phyloP scores from a whole-genome alignment of 2,113 vertebrate genomes.

The Sigmodon hispidus region DNA sequence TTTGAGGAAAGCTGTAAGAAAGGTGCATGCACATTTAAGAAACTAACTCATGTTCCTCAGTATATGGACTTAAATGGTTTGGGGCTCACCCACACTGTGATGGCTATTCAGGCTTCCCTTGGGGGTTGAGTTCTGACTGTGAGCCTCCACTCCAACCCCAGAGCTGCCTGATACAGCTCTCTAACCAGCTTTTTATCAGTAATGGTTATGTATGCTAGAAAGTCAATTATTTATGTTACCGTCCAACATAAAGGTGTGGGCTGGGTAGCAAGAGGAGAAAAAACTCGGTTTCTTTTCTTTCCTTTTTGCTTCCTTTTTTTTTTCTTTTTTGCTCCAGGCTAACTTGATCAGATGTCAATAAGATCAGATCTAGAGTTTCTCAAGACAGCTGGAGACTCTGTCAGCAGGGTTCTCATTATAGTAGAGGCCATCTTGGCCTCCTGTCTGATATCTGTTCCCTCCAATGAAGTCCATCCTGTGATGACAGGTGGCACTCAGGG shows the following conservation, averaged over 20 bases:
- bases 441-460: constrained; percentile 61
- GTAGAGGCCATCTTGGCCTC: constrained; percentile 57
- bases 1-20: constrained; percentile 8
- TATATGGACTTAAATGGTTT: constrained; percentile 29
- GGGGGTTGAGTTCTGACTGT: neutral
- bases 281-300: neutral
- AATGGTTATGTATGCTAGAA: constrained; percentile 28
- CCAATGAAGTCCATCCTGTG: constrained; percentile 65
- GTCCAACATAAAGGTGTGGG: neutral
- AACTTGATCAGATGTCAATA: constrained; percentile 59
- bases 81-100: neutral
- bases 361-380: constrained; percentile 52
- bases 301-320: neutral
- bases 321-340: constrained; percentile 59
- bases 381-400: constrained; percentile 62
- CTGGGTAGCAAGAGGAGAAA: neutral
- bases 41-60: constrained; percentile 63
- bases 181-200: neutral
- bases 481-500: constrained; percentile 68
- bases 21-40: constrained; percentile 52
- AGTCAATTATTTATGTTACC: constrained; percentile 34
- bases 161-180: neutral
- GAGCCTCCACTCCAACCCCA: neutral
- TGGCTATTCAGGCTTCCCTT: neutral
- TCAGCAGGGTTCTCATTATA: constrained; percentile 70